These are phyloP conservation scores for Drosophila prolongata DNA, from an alignment of 2,888 invertebrate species.

Conservation along the genomic window DNA sequence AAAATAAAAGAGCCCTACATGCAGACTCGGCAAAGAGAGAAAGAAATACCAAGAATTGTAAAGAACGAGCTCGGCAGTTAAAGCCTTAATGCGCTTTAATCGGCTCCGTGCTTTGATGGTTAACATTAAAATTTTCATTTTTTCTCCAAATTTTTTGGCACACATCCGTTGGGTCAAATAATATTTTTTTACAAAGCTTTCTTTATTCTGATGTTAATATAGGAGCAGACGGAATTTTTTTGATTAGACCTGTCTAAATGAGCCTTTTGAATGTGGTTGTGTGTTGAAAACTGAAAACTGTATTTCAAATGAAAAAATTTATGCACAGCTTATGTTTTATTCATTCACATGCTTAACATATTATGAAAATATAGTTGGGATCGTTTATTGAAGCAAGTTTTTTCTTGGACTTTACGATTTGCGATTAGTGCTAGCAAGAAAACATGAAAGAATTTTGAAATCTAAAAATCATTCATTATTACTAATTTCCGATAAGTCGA, in stretches of 20 bases:
- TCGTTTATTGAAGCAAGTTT: no score
- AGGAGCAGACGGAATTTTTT: conserved; percentile 4
- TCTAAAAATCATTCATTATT: no score
- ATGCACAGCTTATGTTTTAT: no score
- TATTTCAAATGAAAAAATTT: no score
- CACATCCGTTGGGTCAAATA: conserved; percentile 37
- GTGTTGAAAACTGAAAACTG: neutral
- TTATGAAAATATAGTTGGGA: no score
- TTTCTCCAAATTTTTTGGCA: conserved; percentile 9
- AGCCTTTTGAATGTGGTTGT: neutral
- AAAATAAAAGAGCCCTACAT: conserved; percentile 28
- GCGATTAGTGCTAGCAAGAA: no score
- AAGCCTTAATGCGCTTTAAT: conserved; percentile 55
- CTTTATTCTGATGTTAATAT: conserved; percentile 5
- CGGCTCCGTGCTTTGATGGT: conserved; percentile 6
- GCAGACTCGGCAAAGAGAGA: conserved; percentile 1
- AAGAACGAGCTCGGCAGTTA: conserved; percentile 15
- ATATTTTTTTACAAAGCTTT: conserved; percentile 17
- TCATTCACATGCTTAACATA: no score
- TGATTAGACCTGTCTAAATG: conserved; percentile 1
- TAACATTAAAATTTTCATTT: neutral
- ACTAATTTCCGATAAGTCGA: no score
- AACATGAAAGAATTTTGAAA: no score
- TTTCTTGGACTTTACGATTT: no score
- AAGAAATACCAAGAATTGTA: conserved; percentile 1